phyloP scores from a whole-genome alignment of 2,797 vertebrate genomes.

The Heterohyrax brucei region DNA sequence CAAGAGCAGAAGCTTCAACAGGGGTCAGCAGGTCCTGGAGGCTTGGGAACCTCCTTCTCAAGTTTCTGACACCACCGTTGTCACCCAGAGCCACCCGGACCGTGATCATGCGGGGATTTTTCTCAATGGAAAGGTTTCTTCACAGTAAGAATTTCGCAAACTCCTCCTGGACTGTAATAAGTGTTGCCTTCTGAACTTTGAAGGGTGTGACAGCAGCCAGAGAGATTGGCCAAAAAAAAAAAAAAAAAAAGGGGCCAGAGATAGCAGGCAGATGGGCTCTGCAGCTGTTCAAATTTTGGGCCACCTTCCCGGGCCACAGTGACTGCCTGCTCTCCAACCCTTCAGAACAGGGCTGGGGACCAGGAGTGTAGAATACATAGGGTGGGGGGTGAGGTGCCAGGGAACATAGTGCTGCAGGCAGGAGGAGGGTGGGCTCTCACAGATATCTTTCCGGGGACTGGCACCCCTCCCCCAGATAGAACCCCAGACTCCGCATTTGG shows the following conservation, averaged over 20 bases:
- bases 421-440: neutral
- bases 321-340: neutral
- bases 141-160: slow-evolving; percentile 73
- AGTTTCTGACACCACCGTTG: neutral
- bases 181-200: slow-evolving; percentile 76
- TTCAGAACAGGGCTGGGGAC: slow-evolving; percentile 28
- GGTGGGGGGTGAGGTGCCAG: neutral
- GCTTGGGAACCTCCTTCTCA: neutral
- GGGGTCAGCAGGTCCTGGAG: neutral
- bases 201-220: slow-evolving; percentile 82
- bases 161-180: slow-evolving; percentile 70
- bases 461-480: neutral
- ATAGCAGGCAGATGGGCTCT: slow-evolving; percentile 65
- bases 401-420: neutral
- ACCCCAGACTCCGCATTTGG: neutral
- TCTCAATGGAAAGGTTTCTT: slow-evolving; percentile 75
- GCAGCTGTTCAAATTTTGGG: slow-evolving; percentile 85
- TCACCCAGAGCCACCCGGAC: neutral
- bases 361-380: neutral
- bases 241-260: slow-evolving; percentile 49
- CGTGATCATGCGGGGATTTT: neutral
- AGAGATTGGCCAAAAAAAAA: slow-evolving; percentile 64
- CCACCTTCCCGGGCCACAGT: neutral
- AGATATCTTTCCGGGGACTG: neutral
- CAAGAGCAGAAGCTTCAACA: neutral